A percentile compares a stretch with the other conserved stretches of the same genome.
Evolutionary conservation across 1,140 invertebrate species (phyloP).

Genomic region (Campoletis sonorensis): DNA sequence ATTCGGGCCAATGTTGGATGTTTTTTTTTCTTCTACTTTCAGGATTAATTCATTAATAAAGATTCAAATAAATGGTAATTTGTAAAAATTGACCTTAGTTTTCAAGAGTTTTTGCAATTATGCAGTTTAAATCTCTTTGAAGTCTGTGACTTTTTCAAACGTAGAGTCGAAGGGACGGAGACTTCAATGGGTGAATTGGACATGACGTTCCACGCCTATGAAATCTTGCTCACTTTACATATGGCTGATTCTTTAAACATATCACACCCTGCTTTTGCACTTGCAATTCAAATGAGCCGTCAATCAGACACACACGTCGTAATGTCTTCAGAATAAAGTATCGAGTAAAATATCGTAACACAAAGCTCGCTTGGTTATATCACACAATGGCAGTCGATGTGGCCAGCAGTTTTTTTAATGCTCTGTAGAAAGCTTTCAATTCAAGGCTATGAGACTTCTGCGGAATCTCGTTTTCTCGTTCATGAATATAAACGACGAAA

Average conservation of each 20-base stretch:
- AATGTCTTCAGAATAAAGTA: not conserved
- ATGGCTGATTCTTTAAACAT: not conserved
- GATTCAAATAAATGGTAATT: no score
- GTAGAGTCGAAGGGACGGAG: not conserved
- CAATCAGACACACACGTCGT: not conserved
- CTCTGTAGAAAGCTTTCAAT: not conserved
- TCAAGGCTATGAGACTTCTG: no score
- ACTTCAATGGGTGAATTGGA: not conserved
- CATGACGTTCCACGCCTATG: not conserved
- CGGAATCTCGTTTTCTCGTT: no score
- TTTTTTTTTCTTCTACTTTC: no score
- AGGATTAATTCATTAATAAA: no score
- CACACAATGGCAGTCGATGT: no score
- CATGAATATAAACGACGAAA: not conserved
- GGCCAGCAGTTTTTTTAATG: not conserved
- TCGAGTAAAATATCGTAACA: not conserved
- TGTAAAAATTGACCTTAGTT: no score
- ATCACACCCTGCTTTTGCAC: not conserved
- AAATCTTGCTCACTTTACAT: not conserved
- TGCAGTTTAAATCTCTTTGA: no score
- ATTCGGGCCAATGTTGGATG: no score
- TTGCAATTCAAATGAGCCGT: conserved; percentile 34
- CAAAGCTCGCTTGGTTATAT: not conserved
- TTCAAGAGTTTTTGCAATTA: no score
- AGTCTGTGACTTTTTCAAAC: not conserved